Percentiles rank a stretch among this genome's conserved stretches.
phyloP scores from a whole-genome alignment of 35 echinoderm and acorn worm species.

The Heliocidaris erythrogramma region DNA sequence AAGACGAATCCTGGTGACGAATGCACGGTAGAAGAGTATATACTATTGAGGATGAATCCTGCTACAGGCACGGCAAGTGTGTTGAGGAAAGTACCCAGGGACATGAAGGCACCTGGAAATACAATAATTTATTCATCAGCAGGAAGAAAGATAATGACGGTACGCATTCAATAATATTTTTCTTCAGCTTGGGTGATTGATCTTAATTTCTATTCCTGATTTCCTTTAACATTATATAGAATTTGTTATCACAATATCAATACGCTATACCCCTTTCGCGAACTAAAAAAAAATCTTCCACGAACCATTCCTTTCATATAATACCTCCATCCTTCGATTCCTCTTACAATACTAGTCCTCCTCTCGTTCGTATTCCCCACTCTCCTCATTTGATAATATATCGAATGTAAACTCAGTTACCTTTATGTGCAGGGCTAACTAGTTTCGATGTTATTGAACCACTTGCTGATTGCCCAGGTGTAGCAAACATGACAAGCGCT shows the following conservation, averaged over 20 bases:
- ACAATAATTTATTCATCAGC: neutral
- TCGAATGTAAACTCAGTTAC: neutral
- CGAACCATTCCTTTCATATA: too few species aligned
- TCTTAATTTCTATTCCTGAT: too few species aligned
- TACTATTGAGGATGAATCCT: slow-evolving; percentile 16
- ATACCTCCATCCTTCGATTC: too few species aligned
- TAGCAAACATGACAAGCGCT: slow-evolving; percentile 13
- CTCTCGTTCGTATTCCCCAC: too few species aligned
- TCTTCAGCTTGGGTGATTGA: too few species aligned
- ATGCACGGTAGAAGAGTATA: slow-evolving; percentile 17
- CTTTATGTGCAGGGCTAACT: slow-evolving; percentile 51
- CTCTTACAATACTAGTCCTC: too few species aligned
- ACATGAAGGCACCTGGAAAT: slow-evolving; percentile 34
- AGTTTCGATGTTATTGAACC: slow-evolving; percentile 60
- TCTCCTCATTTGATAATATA: too few species aligned
- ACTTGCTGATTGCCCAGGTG: slow-evolving; percentile 54
- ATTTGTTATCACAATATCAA: too few species aligned
- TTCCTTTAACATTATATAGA: too few species aligned
- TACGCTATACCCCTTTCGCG: too few species aligned
- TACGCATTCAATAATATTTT: too few species aligned
- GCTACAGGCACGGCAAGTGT: neutral
- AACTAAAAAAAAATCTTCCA: too few species aligned
- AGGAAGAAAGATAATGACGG: neutral
- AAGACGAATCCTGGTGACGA: slow-evolving; percentile 5
- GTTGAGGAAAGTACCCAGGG: slow-evolving; percentile 34